Evolutionary conservation across 2,113 vertebrate genomes (phyloP).

Genomic region (Callionymus lyra): DNA sequence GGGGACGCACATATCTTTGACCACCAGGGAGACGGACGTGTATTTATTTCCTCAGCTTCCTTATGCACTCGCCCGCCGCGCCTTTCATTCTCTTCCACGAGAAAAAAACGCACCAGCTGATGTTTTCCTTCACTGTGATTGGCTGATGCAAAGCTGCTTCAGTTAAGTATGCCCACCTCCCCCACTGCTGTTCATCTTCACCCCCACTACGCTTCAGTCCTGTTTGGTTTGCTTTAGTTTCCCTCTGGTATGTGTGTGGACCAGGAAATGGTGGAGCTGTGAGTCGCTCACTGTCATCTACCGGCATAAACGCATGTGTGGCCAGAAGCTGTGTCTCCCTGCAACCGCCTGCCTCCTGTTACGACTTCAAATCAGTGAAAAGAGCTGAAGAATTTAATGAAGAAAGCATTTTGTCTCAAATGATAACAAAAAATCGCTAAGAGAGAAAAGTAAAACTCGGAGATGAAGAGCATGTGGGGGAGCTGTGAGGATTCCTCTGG

Average conservation of each 20-base stretch:
- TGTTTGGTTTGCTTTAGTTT: conserved; percentile 31
- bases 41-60: conserved; percentile 61
- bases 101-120: conserved; percentile 66
- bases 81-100: conserved; percentile 57
- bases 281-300: conserved; percentile 28
- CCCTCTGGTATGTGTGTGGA: conserved; percentile 20
- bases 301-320: conserved; percentile 43
- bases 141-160: conserved; percentile 67
- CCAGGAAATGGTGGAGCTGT: conserved; percentile 30
- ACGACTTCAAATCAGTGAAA: conserved; percentile 38
- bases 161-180: conserved; percentile 58
- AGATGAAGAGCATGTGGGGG: conserved; percentile 54
- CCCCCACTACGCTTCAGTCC: conserved; percentile 24
- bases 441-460: conserved; percentile 19
- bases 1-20: conserved; percentile 45
- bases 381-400: conserved; percentile 37
- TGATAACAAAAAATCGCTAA: conserved; percentile 31
- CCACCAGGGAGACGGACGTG: conserved; percentile 57
- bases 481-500: conserved; percentile 50
- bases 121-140: conserved; percentile 72
- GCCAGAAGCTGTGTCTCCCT: conserved; percentile 29
- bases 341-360: conserved; percentile 34
- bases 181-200: conserved; percentile 47
- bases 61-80: conserved; percentile 59
- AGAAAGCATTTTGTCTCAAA: conserved; percentile 17